These are phyloP conservation scores for Narcine bancroftii DNA, from an alignment of 2,113 vertebrate genomes.

Conservation along the genomic window DNA sequence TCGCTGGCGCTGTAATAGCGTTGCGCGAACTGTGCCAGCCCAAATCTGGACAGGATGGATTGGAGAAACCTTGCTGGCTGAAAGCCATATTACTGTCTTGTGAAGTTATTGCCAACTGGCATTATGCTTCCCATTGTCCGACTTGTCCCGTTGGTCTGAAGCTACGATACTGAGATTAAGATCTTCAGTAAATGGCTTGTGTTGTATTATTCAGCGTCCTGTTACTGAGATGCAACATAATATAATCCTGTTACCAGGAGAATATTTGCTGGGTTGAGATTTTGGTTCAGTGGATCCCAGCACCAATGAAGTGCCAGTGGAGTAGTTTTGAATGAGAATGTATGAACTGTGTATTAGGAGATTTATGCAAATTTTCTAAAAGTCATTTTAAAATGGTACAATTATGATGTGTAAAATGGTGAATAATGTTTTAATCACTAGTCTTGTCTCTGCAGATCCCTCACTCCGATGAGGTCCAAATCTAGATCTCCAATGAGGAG, in stretches of 20 bases:
- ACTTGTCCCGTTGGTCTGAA: background rate
- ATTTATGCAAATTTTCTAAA: background rate
- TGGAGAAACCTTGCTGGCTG: background rate
- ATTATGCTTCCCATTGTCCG: background rate
- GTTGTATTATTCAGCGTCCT: background rate
- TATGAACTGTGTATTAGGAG: background rate
- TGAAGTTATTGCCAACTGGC: background rate
- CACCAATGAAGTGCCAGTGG: background rate
- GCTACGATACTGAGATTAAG: background rate
- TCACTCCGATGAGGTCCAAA: conserved; percentile 20
- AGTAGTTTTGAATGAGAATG: background rate
- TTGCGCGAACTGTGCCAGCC: no score
- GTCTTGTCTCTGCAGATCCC: conserved; percentile 9
- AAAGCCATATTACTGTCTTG: background rate
- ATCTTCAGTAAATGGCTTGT: background rate
- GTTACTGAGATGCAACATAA: no score
- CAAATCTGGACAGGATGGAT: background rate
- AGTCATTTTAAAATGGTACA: background rate
- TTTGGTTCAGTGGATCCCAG: background rate
- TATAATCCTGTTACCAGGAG: background rate
- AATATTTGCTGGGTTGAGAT: background rate
- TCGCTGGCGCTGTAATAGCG: no score
- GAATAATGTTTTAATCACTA: background rate
- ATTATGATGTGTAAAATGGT: background rate
- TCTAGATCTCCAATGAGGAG: conserved; percentile 26